Evolutionary conservation across 1,140 invertebrate genomes (phyloP).

Genomic region (Psilanteris sp.): DNA sequence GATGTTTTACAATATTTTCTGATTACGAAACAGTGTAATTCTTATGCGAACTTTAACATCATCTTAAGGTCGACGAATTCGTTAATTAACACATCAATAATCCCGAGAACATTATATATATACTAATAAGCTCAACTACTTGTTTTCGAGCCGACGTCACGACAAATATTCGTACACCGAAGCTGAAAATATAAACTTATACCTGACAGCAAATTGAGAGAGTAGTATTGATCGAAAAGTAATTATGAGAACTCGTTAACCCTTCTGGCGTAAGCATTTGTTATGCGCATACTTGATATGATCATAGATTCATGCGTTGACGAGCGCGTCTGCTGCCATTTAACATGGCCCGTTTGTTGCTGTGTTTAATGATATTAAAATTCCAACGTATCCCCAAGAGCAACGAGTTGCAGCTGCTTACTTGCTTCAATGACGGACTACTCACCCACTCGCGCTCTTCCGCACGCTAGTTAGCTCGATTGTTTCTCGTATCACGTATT

Average conservation of each 20-base stretch:
- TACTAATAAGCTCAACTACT: no score
- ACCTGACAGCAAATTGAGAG: conserved; percentile 17
- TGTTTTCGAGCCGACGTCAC: no score
- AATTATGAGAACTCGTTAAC: conserved; percentile 69
- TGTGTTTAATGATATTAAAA: conserved; percentile 66
- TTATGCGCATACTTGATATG: conserved; percentile 50
- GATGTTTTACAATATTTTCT: no score
- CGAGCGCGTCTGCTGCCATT: conserved; percentile 46
- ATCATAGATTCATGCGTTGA: conserved; percentile 59
- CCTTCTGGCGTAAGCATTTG: conserved; percentile 42
- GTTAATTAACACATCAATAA: no score
- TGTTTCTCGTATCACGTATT: conserved; percentile 47
- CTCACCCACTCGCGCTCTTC: conserved; percentile 13
- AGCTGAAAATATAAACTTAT: conserved; percentile 45
- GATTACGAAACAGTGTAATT: no score
- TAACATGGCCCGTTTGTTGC: conserved; percentile 20
- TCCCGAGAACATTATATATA: no score
- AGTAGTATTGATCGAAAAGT: conserved; percentile 59
- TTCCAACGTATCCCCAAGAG: conserved; percentile 41
- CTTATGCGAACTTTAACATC: no score
- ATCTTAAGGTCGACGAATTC: no score
- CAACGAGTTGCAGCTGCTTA: conserved; percentile 33
- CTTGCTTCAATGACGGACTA: conserved; percentile 16
- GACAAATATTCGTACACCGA: background rate
- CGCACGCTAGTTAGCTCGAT: conserved; percentile 25